Base-by-base conservation (phyloP, 2,888 invertebrate genomes). In the Lumbricus terrestris region DNA sequence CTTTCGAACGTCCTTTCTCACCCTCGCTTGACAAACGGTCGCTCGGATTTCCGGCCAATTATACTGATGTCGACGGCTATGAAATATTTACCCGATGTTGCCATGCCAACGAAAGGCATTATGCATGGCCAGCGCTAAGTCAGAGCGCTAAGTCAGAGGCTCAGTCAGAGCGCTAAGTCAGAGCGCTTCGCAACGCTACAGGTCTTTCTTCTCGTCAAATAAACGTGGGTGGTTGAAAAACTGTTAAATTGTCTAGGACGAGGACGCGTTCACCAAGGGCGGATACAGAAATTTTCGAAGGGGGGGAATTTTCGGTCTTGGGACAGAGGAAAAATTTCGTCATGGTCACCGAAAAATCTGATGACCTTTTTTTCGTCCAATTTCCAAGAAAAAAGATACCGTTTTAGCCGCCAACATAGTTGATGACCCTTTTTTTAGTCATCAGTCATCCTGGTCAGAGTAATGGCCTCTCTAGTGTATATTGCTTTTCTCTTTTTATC, bases 51-150 rank as follows among this genome's bases (percentile, higher is more conserved):
- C 89, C 34, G 33, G 82, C 40, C 40, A 83, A 89, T 38, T 33
- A 89, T 89, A 69, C 82, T 38, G 83, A 83, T 83, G 89, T 37
- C 38, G 35, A 89, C 34, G 89, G 83, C 37, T 29, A 89, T 83
- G 89, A 83, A 83, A 83, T 47, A 88, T 47, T 47, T 88, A 40
- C 37, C 47, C 37, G 42, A n/a, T 5, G 33, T 38, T 47, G 88
- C 23, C 88, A 88, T 88, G 88, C 33, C 88, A 37, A 40, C 38
- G 88, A 88, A 34, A 88, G 40, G 88, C 47, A 40, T 40, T 88
- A 42, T 40, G 88, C 33, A 38, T 38, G 34, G 34, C 47, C 34
- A 40, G 33, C 34, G 47, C n/a, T 38, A 37, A n/a, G 20, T 88
- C 37, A 34, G 18, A 40, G 40, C 38, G 42, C n/a, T 29, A n/a